phyloP scores from a whole-genome alignment of 2,113 vertebrate genomes.

The Pampusana beccarii region DNA sequence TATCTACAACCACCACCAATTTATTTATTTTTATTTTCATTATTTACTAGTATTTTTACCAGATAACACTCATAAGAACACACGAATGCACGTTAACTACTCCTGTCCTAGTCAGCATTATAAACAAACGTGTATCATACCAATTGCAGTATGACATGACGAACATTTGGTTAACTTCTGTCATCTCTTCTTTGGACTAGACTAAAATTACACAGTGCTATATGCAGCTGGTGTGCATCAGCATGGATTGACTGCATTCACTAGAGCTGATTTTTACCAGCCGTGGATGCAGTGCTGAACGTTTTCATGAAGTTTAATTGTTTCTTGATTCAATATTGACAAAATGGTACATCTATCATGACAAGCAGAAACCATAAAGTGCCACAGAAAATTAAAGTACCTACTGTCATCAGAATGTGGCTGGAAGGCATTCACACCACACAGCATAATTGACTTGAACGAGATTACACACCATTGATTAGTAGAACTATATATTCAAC shows the following conservation, averaged over 20 bases:
- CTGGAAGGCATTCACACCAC: conserved; percentile 42
- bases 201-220: background rate
- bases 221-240: background rate
- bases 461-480: conserved; percentile 66
- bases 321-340: conserved; percentile 77
- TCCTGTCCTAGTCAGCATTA: background rate
- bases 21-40: background rate
- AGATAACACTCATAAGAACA: background rate
- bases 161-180: background rate
- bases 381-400: conserved; percentile 71
- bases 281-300: background rate
- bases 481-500: conserved; percentile 24
- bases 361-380: conserved; percentile 62
- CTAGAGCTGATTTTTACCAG: background rate
- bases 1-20: background rate
- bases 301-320: conserved; percentile 72
- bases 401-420: conserved; percentile 27
- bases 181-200: background rate
- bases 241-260: background rate
- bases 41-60: background rate
- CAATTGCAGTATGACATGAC: background rate
- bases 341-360: conserved; percentile 53
- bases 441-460: conserved; percentile 52
- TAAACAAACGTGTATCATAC: background rate
- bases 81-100: background rate